These are phyloP conservation scores for Andrena bicolor DNA, from an alignment of 2,888 invertebrate genomes.

Conservation along the genomic window DNA sequence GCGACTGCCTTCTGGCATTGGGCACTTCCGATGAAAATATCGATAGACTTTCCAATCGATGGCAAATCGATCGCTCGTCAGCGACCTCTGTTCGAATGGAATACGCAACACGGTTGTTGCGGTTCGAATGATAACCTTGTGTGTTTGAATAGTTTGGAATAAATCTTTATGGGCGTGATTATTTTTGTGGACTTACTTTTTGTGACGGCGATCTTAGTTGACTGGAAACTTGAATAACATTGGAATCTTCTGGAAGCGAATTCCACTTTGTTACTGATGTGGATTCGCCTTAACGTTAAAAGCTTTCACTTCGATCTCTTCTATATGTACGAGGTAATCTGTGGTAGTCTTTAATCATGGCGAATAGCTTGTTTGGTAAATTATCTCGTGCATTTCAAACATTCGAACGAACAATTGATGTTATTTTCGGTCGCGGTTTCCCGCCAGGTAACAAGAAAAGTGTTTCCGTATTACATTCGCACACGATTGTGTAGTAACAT, in stretches of 20 bases:
- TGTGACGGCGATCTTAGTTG: background rate
- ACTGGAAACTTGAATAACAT: background rate
- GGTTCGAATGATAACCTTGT: no score
- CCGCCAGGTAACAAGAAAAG: conserved; percentile 85
- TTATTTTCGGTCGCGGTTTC: conserved; percentile 83
- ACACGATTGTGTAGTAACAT: background rate
- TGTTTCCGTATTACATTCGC: background rate
- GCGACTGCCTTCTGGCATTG: conserved; percentile 13
- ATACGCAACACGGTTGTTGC: background rate
- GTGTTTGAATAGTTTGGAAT: background rate
- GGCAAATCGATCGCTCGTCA: background rate
- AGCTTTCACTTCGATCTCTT: background rate
- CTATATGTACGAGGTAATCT: background rate
- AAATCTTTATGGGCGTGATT: background rate
- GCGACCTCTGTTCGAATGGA: conserved; percentile 29
- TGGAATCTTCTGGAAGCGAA: no score
- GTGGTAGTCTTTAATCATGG: conserved; percentile 76
- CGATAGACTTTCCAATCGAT: background rate
- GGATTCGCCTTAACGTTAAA: background rate
- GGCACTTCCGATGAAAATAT: background rate
- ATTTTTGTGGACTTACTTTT: background rate
- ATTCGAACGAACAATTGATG: conserved; percentile 83
- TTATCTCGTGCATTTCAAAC: conserved; percentile 83
- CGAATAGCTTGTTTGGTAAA: conserved; percentile 79
- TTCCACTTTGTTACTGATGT: background rate